Evolutionary conservation across 2,797 vertebrate species (phyloP), one percentile per base, ranked within the genome.

Genomic region (Coregonus sp.): DNA sequence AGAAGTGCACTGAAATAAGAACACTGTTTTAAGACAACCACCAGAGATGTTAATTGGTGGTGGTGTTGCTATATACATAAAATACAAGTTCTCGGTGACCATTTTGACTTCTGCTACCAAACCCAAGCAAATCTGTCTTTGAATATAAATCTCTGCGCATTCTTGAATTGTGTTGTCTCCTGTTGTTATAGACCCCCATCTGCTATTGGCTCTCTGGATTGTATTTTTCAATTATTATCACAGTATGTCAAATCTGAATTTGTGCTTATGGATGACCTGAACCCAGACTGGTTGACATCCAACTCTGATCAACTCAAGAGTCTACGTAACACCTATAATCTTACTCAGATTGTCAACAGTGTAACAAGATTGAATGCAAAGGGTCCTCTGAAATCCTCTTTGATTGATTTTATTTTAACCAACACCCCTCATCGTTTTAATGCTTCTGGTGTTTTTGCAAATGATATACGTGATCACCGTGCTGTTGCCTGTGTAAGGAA

Each of bases 1-100:
- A 72, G 52, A 75, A 56, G 70, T 18, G 51, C 71, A n/a, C 70
- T 61, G 56, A 20, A 61, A 18, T 6, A 61, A 61, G 18, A 61
- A 61, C 56, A 11, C 56, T 20, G 56, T 20, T 61, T 18, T 61
- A n/a, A 20, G n/a, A 15, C 14, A 59, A 9, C 25, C 1, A 9
- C 25, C 4, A 25, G 61, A 25, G 65, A 4, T 61, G 56, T 4
- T 61, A 1, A 20, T 20, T 61, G 56, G 7, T 1, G 7, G 40
- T 47, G 40, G 40, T 9, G 40, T 11, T 47, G 40, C 9, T 47
- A 47, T 47, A 9, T 47, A 9, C 40, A 11, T 9, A 47, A 47
- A 2, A 9, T 7, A 47, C 7, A 47, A 9, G 40, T 47, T 47
- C 40, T 0, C 40, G 0, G 40, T 2, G 40, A 7, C 9, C 40